Base-by-base conservation (phyloP, 2,113 vertebrate genomes). In the Perca schrenkii region DNA sequence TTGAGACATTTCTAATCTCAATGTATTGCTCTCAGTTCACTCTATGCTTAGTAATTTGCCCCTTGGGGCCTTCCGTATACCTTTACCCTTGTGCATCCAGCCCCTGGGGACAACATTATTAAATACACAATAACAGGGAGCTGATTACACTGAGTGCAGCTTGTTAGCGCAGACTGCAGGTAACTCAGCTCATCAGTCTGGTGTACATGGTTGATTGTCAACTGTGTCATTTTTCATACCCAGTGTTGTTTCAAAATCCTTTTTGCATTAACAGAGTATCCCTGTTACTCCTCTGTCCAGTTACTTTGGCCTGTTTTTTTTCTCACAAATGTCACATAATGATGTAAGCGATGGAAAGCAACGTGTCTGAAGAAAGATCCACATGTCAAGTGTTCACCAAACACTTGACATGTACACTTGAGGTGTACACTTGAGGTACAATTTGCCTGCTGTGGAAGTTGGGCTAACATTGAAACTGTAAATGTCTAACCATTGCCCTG, bases 41-140 rank as follows among this genome's bases (percentile, higher is more conserved):
- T 79, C 61, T 43, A 4, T 62, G 53, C 1, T 82, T 4, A 19
- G 43, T 4, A n/a, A 58, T 73, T n/a, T 76, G 54, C 77, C 80
- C 67, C 53, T 21, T 0, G 40, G 56, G 71, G 46, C 5, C 22
- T 46, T 8, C 46, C 12, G 15, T 66, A 62, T 11, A 14, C n/a
- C 72, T 34, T 49, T 43, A 21, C 31, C 16, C 40, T n/a, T 49
- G 14, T 71, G n/a, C 34, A 64, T n/a, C 21, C 40, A 19, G 15
- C 16, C 77, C 0, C 40, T 4, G 8, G 71, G 28, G 84, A 57
- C 34, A 34, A 4, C 46, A 21, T 40, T 7, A 49, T n/a, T 25
- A 50, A 57, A 58, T 46, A 4, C 56, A 46, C 28, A 57, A 16
- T 31, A 25, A 28, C 13, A 1, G 8, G 25, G 43, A 43, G n/a